A percentile compares a stretch with the other conserved stretches of the same genome.
These are phyloP conservation scores for Drosophila quadrilineata DNA, from an alignment of 1,140 invertebrate species.

Conservation along the genomic window DNA sequence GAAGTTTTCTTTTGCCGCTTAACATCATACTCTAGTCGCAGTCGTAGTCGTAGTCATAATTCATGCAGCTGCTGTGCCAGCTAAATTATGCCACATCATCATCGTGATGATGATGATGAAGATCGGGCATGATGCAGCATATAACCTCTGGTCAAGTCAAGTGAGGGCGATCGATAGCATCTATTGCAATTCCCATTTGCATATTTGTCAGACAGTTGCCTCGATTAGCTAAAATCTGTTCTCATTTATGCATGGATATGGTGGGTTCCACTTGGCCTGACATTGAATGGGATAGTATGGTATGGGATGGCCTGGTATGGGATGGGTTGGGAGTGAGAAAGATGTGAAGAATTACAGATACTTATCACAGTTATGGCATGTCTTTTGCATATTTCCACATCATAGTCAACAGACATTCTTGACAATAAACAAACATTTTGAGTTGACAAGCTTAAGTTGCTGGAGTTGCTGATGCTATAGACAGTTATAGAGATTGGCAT, in stretches of 20 bases:
- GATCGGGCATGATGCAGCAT: neutral
- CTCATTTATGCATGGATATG: constrained; percentile 44
- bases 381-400: constrained; percentile 75
- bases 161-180: constrained; percentile 6
- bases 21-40: constrained; percentile 63
- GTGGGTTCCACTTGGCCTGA: no score
- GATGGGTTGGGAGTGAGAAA: neutral
- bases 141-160: constrained; percentile 4
- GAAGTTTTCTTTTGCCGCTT: constrained; percentile 57
- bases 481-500: neutral
- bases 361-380: constrained; percentile 60
- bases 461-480: constrained; percentile 7
- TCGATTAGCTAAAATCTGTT: constrained; percentile 33
- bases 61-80: constrained; percentile 22
- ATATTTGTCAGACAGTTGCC: constrained; percentile 16
- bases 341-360: constrained; percentile 5
- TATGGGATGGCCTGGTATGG: no score
- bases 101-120: no score
- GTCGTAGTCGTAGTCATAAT: no score
- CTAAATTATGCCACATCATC: constrained; percentile 63
- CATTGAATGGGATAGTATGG: constrained; percentile 46
- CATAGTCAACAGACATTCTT: constrained; percentile 55
- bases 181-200: constrained; percentile 6
- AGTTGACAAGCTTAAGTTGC: constrained; percentile 57
- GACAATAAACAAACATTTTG: constrained; percentile 52